Evolutionary conservation across 2,113 vertebrate genomes (phyloP).

Genomic region (Corydoras maculifer): DNA sequence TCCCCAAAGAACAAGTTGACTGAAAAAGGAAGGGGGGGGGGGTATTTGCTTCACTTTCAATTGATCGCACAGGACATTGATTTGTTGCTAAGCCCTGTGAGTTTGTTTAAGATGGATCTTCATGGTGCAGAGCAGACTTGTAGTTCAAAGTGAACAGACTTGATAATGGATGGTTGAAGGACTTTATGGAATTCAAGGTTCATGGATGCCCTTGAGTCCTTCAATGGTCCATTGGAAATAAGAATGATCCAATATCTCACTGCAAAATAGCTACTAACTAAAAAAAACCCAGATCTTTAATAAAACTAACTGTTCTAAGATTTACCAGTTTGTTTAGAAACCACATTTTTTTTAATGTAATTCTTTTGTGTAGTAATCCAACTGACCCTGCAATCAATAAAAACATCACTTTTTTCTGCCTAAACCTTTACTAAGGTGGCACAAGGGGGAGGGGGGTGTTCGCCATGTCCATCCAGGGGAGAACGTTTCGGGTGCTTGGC

Average conservation of each 20-base stretch:
- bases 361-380: too few relatives aligned
- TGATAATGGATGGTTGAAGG: constrained; percentile 33
- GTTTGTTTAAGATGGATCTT: constrained; percentile 57
- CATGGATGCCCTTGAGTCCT: constrained; percentile 22
- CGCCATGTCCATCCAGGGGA: too few relatives aligned
- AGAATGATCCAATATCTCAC: constrained; percentile 25
- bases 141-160: constrained; percentile 45
- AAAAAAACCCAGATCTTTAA: too few relatives aligned
- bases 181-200: constrained; percentile 25
- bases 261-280: not conserved
- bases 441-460: too few relatives aligned
- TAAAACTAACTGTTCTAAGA: too few relatives aligned
- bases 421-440: not conserved
- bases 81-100: constrained; percentile 50
- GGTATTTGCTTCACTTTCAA: constrained; percentile 44
- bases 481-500: too few relatives aligned
- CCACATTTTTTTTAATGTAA: too few relatives aligned
- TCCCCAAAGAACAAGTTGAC: constrained; percentile 43
- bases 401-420: not conserved
- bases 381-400: too few relatives aligned
- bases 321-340: too few relatives aligned
- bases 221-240: not conserved
- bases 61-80: constrained; percentile 50
- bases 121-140: constrained; percentile 33
- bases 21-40: constrained; percentile 24